Evolutionary conservation across 2,888 invertebrate genomes (phyloP).

Genomic region (Pediacus dermestoides): DNA sequence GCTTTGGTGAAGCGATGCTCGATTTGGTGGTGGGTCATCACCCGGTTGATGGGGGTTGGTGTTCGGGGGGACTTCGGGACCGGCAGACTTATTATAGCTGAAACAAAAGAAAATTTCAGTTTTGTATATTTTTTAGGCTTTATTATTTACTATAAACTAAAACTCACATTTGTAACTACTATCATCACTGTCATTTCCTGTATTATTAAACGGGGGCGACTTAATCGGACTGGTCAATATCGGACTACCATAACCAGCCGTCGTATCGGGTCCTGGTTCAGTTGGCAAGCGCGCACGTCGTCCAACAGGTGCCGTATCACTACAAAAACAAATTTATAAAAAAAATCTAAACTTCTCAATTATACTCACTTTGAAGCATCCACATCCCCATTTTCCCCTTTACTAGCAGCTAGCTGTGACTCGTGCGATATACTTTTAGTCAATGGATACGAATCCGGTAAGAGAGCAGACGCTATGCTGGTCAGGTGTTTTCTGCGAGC

Average conservation of each 20-base stretch:
- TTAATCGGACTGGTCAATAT: conserved; percentile 57
- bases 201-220: conserved; percentile 56
- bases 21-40: conserved; percentile 87
- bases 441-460: conserved; percentile 61
- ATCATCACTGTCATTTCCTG: conserved; percentile 52
- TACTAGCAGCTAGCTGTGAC: conserved; percentile 74
- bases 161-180: conserved; percentile 51
- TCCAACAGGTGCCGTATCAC: conserved; percentile 32
- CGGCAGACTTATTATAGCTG: conserved; percentile 52
- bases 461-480: conserved; percentile 43
- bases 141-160: conserved; percentile 25
- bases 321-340: conserved; percentile 25
- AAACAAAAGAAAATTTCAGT: conserved; percentile 12
- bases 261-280: conserved; percentile 57
- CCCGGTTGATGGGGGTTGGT: conserved; percentile 55
- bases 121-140: neutral
- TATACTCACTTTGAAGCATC: conserved; percentile 29
- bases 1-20: conserved; percentile 87
- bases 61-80: conserved; percentile 58
- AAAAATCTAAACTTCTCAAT: conserved; percentile 5
- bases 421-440: conserved; percentile 91
- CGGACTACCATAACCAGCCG: conserved; percentile 50
- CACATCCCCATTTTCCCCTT: conserved; percentile 51
- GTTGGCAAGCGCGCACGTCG: conserved; percentile 57
- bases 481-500: conserved; percentile 67